Conservation (phyloP, 2,888 invertebrate species). For the Eristalis arbustorum region DNA sequence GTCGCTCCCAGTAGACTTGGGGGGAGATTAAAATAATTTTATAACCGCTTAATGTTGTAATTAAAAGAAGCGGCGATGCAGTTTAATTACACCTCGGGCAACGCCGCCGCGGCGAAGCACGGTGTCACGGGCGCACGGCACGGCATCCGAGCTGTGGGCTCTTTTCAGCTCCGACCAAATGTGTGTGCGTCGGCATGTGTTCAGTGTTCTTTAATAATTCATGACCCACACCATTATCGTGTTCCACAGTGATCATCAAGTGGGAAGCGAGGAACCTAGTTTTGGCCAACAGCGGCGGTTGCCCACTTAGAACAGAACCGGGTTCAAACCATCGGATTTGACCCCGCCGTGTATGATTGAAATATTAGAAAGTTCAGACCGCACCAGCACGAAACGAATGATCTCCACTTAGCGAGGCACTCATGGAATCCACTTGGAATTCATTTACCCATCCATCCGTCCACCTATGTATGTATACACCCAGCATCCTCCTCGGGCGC, state of each 20-base stretch:
- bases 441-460: constrained; percentile 28
- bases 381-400: constrained; percentile 21
- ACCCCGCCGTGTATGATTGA: constrained; percentile 50
- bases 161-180: too few species aligned
- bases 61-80: constrained; percentile 40
- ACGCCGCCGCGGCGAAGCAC: too few species aligned
- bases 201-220: constrained; percentile 40
- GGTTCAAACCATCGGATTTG: constrained; percentile 24
- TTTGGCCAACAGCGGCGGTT: constrained; percentile 2
- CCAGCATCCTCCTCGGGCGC: not conserved
- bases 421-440: constrained; percentile 35
- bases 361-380: constrained; percentile 57
- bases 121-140: not conserved
- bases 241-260: constrained; percentile 3
- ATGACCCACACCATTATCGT: constrained; percentile 28
- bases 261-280: constrained; percentile 25
- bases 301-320: constrained; percentile 10
- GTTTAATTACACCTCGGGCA: constrained; percentile 27
- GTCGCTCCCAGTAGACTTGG: constrained; percentile 2
- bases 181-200: not conserved
- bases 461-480: too few species aligned
- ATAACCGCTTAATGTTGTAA: constrained; percentile 54
- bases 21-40: constrained; percentile 36
- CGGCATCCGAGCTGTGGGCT: not conserved
- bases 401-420: constrained; percentile 23